Base-by-base conservation (phyloP, 2,797 vertebrate species). In the Gallinago solitaria region DNA sequence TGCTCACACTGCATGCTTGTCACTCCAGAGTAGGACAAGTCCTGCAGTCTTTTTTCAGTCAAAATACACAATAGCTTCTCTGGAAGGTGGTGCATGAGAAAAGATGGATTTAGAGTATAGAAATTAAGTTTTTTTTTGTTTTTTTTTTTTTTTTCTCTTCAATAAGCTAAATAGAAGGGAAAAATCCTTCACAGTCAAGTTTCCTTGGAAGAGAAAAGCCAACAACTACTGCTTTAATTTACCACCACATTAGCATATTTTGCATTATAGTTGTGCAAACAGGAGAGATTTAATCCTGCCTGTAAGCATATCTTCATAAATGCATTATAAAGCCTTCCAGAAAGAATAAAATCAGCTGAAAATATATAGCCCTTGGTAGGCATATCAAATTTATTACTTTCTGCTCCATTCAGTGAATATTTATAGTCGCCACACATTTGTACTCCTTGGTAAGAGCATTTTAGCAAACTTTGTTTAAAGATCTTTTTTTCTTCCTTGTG, bases 381-480 rank as follows among this genome's bases (percentile, higher is more conserved):
- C 78, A 90, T 82, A 93, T 93, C 11, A 95, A 77, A 96, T 97
- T 97, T 97, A 97, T 96, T 89, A 93, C 87, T 94, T 87, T 47
- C 60, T 95, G 68, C 68, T 75, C 81, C 61, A 77, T 91, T 97
- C 80, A 74, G 79, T 68, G 75, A 93, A 43, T 88, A 60, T 86
- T 95, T 97, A 82, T 81, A 90, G 78, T 87, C 85, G 64, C 57
- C 71, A 87, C 48, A 78, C n/a, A 80, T 92, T 95, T 71, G 2
- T 8, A 59, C 61, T 97, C 89, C 78, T 92, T 35, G 28, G 57
- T 65, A 90, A 89, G 60, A 93, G 47, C 47, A 30, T 92, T 96
- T 95, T 83, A 86, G 50, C 50, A 82, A 89, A 95, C n/a, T 96
- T 91, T 59, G 53, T 90, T 39, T 74, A 87, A 95, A 90, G 68